Evolutionary conservation across 2,113 vertebrate genomes (phyloP).

Genomic region (Tichodroma muraria): DNA sequence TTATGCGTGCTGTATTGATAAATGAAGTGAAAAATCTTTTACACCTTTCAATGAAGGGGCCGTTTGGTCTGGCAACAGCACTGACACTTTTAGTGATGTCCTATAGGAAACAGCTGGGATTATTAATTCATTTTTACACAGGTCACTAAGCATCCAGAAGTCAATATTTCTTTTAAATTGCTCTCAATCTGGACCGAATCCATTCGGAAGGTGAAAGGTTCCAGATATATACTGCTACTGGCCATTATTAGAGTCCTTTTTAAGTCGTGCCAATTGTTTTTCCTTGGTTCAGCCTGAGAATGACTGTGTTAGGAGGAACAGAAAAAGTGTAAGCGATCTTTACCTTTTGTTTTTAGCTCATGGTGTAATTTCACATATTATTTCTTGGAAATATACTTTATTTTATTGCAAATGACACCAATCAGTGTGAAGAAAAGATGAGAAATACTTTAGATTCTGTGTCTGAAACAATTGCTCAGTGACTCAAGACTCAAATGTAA

Average conservation of each 20-base stretch:
- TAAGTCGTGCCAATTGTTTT: conserved; percentile 2
- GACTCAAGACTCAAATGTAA: conserved; percentile 45
- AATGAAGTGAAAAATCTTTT: conserved; percentile 55
- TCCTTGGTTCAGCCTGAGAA: neutral
- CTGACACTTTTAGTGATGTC: conserved; percentile 34
- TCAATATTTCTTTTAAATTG: conserved; percentile 59
- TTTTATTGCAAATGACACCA: neutral
- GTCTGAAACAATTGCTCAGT: conserved; percentile 26
- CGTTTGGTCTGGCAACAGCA: neutral
- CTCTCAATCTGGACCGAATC: conserved; percentile 36
- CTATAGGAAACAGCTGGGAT: conserved; percentile 29
- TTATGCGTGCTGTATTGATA: neutral
- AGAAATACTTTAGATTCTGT: conserved; percentile 1
- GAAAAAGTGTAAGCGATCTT: neutral
- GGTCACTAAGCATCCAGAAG: conserved; percentile 44
- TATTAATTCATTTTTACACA: conserved; percentile 60
- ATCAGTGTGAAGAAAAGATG: neutral
- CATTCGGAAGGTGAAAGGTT: conserved; percentile 52
- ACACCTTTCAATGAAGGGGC: neutral
- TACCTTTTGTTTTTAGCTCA: conserved; percentile 1
- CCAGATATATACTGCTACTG: neutral
- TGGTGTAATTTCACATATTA: neutral
- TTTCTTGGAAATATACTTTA: neutral
- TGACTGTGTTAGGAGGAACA: neutral
- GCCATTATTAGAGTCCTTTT: conserved; percentile 6